phyloP scores from a whole-genome alignment of 2,113 vertebrate genomes.

The Osmerus eperlanus region DNA sequence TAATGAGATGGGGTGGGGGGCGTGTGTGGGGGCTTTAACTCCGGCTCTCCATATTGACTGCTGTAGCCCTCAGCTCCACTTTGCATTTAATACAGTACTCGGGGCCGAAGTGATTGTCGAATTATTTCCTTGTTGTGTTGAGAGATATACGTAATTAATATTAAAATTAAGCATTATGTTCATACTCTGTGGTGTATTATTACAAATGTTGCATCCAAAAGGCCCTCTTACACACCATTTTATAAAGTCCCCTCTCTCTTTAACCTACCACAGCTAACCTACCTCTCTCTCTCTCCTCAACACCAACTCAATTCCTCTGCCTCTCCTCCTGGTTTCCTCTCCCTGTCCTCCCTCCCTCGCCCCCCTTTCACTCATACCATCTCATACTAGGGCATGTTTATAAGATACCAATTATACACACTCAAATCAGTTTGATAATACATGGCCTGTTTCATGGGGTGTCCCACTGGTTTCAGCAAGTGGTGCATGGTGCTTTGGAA shows the following conservation, averaged over 20 bases:
- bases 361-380: constrained; percentile 15
- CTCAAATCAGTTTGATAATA: constrained; percentile 58
- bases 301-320: neutral
- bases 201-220: constrained; percentile 62
- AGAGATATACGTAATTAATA: constrained; percentile 79
- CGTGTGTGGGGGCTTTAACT: constrained; percentile 54
- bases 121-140: constrained; percentile 77
- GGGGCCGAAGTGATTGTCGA: constrained; percentile 75
- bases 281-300: constrained; percentile 14
- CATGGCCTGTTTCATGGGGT: constrained; percentile 43
- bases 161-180: constrained; percentile 77
- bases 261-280: constrained; percentile 37
- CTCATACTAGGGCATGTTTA: neutral
- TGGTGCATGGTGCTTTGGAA: constrained; percentile 49
- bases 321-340: neutral
- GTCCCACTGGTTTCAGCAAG: constrained; percentile 63
- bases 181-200: constrained; percentile 68
- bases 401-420: constrained; percentile 64
- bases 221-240: constrained; percentile 43
- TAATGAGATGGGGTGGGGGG: constrained; percentile 64
- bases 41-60: constrained; percentile 77
- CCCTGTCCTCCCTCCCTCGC: neutral
- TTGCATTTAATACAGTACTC: constrained; percentile 80
- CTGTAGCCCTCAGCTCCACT: constrained; percentile 74
- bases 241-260: constrained; percentile 29